Percentiles rank a stretch among this genome's conserved stretches.
phyloP scores from a whole-genome alignment of 2,888 invertebrate species.

The Gibbula magus region DNA sequence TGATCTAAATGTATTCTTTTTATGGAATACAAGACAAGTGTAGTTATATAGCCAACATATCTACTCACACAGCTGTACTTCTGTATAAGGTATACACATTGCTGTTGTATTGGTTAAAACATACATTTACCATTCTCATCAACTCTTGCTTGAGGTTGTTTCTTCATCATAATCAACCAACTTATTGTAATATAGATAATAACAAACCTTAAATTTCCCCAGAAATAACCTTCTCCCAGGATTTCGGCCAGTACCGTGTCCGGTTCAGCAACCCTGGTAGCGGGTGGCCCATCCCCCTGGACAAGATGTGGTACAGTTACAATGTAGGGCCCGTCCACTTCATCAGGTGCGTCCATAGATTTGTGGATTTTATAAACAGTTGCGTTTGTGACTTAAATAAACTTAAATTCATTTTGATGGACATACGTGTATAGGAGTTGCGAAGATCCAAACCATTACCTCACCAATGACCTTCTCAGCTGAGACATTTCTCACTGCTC shows the following conservation, averaged over 20 bases:
- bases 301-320: constrained; percentile 60
- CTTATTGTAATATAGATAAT: not conserved
- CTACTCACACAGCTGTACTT: too few species aligned
- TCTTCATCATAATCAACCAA: not conserved
- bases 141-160: not conserved
- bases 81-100: too few species aligned
- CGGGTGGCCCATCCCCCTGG: constrained; percentile 46
- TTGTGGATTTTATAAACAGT: too few species aligned
- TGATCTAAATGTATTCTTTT: too few species aligned
- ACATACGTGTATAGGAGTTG: too few species aligned
- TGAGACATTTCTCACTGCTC: too few species aligned
- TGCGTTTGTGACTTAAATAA: too few species aligned
- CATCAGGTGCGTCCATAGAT: constrained; percentile 25
- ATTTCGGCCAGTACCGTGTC: constrained; percentile 37
- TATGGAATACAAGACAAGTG: too few species aligned
- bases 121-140: not conserved
- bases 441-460: too few species aligned
- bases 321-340: constrained; percentile 43
- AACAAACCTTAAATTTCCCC: not conserved
- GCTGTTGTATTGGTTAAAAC: not conserved
- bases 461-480: too few species aligned
- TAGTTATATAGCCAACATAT: too few species aligned
- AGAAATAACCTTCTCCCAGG: not conserved
- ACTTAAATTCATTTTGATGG: too few species aligned
- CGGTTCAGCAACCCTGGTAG: constrained; percentile 43